These are phyloP conservation scores for Holothuria scabra DNA, from an alignment of 53 echinoderm and acorn worm genomes.

Conservation along the genomic window DNA sequence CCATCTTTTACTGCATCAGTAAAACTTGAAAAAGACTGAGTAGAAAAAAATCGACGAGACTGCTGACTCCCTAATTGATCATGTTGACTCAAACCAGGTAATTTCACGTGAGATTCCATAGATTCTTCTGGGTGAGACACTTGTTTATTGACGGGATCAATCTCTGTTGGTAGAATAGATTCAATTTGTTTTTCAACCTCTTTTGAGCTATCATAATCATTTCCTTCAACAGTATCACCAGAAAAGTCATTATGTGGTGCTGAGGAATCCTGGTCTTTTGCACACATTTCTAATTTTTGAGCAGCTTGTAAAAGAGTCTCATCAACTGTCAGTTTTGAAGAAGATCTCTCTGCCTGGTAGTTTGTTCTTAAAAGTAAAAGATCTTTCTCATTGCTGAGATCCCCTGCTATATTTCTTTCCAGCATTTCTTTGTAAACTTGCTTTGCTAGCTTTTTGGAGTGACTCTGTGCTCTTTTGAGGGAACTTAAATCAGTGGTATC, in stretches of 20 bases:
- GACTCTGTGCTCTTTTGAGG: too few species aligned
- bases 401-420: conserved; percentile 9
- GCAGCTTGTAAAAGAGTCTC: conserved; percentile 23
- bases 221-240: too few species aligned
- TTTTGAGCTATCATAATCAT: too few species aligned
- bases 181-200: too few species aligned
- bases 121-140: too few species aligned
- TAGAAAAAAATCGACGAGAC: conserved; percentile 29
- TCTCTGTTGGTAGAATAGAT: too few species aligned
- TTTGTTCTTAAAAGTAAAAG: neutral
- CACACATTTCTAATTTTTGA: conserved; percentile 21
- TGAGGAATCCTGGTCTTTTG: too few species aligned
- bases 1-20: neutral
- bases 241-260: too few species aligned
- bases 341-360: neutral
- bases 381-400: conserved; percentile 20
- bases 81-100: neutral
- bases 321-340: conserved; percentile 2
- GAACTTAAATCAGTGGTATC: neutral
- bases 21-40: conserved; percentile 23
- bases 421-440: conserved; percentile 33
- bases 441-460: conserved; percentile 2
- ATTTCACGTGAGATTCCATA: neutral
- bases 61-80: conserved; percentile 5
- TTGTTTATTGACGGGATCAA: too few species aligned